Percentiles rank a stretch among this genome's conserved stretches.
phyloP scores from a whole-genome alignment of 1,140 invertebrate species.

The Bombus breviceps region DNA sequence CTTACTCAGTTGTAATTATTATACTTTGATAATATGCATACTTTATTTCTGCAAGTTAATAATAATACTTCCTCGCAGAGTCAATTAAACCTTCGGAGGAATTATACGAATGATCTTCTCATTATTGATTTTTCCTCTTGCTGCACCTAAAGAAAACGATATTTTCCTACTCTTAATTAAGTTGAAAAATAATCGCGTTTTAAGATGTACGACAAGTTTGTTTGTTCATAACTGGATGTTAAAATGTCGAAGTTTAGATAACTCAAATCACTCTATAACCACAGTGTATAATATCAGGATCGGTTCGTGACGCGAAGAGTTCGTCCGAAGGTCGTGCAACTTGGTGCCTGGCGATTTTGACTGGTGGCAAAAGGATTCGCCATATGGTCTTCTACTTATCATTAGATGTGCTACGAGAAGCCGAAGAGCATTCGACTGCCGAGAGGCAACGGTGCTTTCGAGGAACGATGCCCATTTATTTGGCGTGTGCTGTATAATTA shows the following conservation, averaged over 20 bases:
- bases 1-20: too few relatives aligned
- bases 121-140: too few relatives aligned
- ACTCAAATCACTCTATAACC: background rate
- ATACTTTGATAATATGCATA: too few relatives aligned
- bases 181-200: background rate
- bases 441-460: conserved; percentile 67
- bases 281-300: background rate
- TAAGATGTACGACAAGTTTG: background rate
- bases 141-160: too few relatives aligned
- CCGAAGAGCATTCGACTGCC: conserved; percentile 54
- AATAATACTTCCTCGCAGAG: too few relatives aligned
- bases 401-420: conserved; percentile 51
- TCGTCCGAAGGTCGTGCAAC: conserved; percentile 50
- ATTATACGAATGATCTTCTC: too few relatives aligned
- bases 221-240: background rate
- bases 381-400: conserved; percentile 72
- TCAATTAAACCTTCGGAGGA: too few relatives aligned
- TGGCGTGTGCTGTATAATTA: conserved; percentile 79
- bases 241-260: background rate
- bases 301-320: conserved; percentile 27
- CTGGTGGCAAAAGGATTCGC: conserved; percentile 75
- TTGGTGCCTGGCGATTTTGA: conserved; percentile 60
- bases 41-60: too few relatives aligned
- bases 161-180: too few relatives aligned
- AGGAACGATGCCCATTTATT: conserved; percentile 74